A percentile compares a stretch with the other conserved stretches of the same genome.
Evolutionary conservation across 2,113 vertebrate species (phyloP).

Genomic region (Trematomus loennbergii): DNA sequence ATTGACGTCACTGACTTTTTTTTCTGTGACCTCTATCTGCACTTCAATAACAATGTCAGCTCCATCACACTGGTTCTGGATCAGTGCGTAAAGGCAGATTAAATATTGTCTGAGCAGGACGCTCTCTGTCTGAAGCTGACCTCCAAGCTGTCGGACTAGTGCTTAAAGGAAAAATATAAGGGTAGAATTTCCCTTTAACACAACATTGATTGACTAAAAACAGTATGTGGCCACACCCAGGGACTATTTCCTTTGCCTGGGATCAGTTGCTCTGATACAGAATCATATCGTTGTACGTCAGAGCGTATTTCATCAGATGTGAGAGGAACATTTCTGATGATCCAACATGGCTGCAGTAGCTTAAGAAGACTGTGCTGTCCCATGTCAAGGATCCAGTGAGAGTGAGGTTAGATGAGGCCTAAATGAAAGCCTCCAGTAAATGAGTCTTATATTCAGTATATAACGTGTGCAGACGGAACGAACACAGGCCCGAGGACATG

Average conservation of each 20-base stretch:
- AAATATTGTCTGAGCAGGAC: conserved; percentile 20
- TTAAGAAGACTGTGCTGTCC: conserved; percentile 29
- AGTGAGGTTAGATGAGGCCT: conserved; percentile 10
- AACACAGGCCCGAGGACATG: neutral
- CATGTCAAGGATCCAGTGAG: neutral
- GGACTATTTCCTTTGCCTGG: conserved; percentile 24
- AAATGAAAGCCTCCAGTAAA: neutral
- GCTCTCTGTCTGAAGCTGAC: conserved; percentile 4
- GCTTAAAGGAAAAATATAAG: conserved; percentile 15
- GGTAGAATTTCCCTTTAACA: conserved; percentile 57
- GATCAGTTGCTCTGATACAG: conserved; percentile 3
- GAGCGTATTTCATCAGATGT: conserved; percentile 28
- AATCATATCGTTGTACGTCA: neutral
- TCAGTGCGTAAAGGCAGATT: conserved; percentile 19
- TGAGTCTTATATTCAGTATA: neutral
- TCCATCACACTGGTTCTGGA: conserved; percentile 41
- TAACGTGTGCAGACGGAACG: conserved; percentile 7
- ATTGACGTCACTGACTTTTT: conserved; percentile 60
- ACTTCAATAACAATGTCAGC: conserved; percentile 38
- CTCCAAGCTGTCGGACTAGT: neutral
- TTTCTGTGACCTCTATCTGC: conserved; percentile 61
- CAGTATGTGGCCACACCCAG: neutral
- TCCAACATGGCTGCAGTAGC: conserved; percentile 27
- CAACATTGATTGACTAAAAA: conserved; percentile 1
- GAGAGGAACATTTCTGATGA: conserved; percentile 13